These are phyloP conservation scores for Iguana delicatissima DNA, from an alignment of 2,797 vertebrate species.

Conservation along the genomic window DNA sequence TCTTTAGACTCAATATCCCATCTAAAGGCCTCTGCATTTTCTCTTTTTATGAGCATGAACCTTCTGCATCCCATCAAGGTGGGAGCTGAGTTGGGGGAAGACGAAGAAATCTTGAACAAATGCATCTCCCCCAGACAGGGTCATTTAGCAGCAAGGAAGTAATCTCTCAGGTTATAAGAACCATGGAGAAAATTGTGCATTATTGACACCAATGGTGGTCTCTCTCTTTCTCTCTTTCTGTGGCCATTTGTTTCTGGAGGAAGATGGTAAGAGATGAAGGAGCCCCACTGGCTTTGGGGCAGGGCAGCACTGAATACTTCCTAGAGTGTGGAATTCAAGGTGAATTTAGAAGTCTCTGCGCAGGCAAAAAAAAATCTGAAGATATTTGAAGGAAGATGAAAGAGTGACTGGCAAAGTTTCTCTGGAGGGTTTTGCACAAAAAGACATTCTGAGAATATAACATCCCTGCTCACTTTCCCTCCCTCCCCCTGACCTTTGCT, in stretches of 20 bases:
- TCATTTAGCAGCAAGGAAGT: neutral
- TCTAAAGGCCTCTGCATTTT: slow-evolving; percentile 33
- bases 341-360: neutral
- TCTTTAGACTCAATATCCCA: slow-evolving; percentile 63
- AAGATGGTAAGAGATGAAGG: neutral
- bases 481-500: neutral
- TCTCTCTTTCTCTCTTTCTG: neutral
- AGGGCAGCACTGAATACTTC: neutral
- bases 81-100: neutral
- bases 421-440: neutral
- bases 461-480: neutral
- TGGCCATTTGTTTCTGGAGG: neutral
- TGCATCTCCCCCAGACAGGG: slow-evolving; percentile 2
- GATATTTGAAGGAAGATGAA: neutral
- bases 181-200: neutral
- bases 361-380: neutral
- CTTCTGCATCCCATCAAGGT: neutral
- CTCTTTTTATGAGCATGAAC: neutral
- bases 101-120: neutral
- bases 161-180: fast-evolving
- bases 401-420: neutral
- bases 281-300: neutral
- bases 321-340: neutral
- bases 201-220: neutral
- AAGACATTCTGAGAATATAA: neutral